A percentile compares a stretch with the other conserved stretches of the same genome.
phyloP scores from a whole-genome alignment of 2,888 invertebrate genomes.

The Agonopterix alstromeriana region DNA sequence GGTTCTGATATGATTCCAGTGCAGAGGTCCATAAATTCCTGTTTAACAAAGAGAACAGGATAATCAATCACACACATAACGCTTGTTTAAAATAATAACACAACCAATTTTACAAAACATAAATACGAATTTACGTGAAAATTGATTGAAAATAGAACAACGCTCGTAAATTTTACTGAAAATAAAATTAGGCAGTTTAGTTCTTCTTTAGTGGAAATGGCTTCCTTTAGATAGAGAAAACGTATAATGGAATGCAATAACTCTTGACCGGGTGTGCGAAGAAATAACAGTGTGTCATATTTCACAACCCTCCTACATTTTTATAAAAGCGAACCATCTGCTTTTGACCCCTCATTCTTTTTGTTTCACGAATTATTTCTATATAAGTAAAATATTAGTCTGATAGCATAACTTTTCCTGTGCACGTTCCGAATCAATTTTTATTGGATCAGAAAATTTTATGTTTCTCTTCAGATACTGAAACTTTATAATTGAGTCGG shows the following conservation, averaged over 20 bases:
- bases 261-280: conserved; percentile 77
- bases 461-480: conserved; percentile 13
- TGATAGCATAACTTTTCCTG: conserved; percentile 37
- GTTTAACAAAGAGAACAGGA: too few species aligned
- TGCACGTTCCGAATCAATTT: conserved; percentile 37
- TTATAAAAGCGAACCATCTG: conserved; percentile 77
- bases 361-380: conserved; percentile 72
- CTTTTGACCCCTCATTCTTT: conserved; percentile 76
- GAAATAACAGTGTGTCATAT: conserved; percentile 77
- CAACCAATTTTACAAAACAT: too few species aligned
- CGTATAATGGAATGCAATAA: conserved; percentile 77
- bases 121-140: too few species aligned
- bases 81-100: too few species aligned
- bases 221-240: conserved; percentile 75
- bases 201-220: conserved; percentile 72
- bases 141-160: too few species aligned
- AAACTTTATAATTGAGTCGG: conserved; percentile 7
- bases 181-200: conserved; percentile 70
- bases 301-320: conserved; percentile 77
- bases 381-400: conserved; percentile 61
- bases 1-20: too few species aligned
- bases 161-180: conserved; percentile 7
- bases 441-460: conserved; percentile 22
- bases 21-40: too few species aligned
- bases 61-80: too few species aligned